Evolutionary conservation across 1,140 invertebrate species (phyloP).

Genomic region (Megathymus violae): DNA sequence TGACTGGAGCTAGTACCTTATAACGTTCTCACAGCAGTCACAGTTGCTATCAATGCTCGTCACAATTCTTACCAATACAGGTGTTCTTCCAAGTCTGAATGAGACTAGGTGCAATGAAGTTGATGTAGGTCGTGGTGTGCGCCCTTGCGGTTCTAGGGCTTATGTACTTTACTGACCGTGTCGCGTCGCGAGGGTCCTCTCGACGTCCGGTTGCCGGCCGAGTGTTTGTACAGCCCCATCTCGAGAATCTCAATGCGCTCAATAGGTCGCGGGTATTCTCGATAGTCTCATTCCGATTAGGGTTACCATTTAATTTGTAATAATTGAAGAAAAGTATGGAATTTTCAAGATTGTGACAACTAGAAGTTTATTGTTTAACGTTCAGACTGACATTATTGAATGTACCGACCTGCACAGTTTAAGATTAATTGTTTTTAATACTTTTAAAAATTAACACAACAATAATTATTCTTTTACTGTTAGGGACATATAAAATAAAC

Average conservation of each 20-base stretch:
- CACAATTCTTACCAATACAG: constrained; percentile 53
- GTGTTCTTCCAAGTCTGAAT: constrained; percentile 63
- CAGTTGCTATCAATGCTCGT: too few species aligned
- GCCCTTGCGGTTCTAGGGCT: constrained; percentile 38
- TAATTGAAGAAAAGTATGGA: too few species aligned
- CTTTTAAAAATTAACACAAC: too few species aligned
- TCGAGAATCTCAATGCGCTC: constrained; percentile 48
- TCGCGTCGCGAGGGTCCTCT: constrained; percentile 50
- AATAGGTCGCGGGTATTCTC: too few species aligned
- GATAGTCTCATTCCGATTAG: too few species aligned
- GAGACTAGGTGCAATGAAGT: constrained; percentile 42
- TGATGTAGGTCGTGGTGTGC: constrained; percentile 64
- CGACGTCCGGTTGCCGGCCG: constrained; percentile 36
- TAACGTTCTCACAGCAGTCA: too few species aligned
- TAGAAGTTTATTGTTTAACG: neutral
- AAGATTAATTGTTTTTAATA: too few species aligned
- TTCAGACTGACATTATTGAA: too few species aligned
- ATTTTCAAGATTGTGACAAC: neutral
- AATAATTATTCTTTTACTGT: too few species aligned
- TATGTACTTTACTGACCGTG: constrained; percentile 54
- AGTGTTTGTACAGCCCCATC: constrained; percentile 44
- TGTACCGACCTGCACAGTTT: too few species aligned
- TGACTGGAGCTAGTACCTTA: too few species aligned
- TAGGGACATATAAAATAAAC: too few species aligned
- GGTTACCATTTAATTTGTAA: neutral